Evolutionary conservation across 2,888 invertebrate genomes (phyloP), one percentile per base, ranked within the genome.

Genomic region (Acanthosoma haemorrhoidale): DNA sequence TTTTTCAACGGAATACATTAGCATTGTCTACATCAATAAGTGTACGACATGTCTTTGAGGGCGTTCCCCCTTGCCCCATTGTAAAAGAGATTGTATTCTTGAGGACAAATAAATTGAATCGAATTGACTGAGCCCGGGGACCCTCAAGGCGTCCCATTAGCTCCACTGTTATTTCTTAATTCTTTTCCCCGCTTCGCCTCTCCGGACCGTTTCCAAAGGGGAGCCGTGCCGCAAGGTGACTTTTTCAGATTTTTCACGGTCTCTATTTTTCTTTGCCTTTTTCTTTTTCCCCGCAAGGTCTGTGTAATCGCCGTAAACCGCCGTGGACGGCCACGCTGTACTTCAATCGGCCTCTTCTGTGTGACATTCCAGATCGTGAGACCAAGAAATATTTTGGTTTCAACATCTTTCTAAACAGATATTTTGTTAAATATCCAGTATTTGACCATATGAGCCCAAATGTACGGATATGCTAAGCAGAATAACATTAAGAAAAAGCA

Each of bases 161-260:
- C 39, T 67, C 64, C 34, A 39, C 38, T 64, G 39, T 38, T 41
- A 36, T 66, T 57, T 43, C 70, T 67, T 67, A 38, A 67, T 58
- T 51, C 69, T 69, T 57, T 69, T 57, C 31, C 63, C 66, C 31
- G 39, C 8, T 21, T 38, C 34, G 43, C 29, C 67, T 13, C 39
- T 38, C 25, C 32, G 34, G 34, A 61, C 34, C 61, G 61, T 61
- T 4, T 4, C 61, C n/a, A 61, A 61, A 61, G 61, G 25, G 21
- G n/a, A 61, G 13, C 38, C 61, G 60, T 61, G 61, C 61, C 61
- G 61, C 61, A 36, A 61, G 32, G 36, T 36, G 32, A 25, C 38
- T 61, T 61, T 61, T 61, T 61, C 61, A 61, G 36, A 61, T 61
- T 61, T 61, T 61, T 36, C 34, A 61, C 61, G 61, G 18, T 38